phyloP scores from a whole-genome alignment of 2,797 vertebrate genomes.

The Lepus townsendii region DNA sequence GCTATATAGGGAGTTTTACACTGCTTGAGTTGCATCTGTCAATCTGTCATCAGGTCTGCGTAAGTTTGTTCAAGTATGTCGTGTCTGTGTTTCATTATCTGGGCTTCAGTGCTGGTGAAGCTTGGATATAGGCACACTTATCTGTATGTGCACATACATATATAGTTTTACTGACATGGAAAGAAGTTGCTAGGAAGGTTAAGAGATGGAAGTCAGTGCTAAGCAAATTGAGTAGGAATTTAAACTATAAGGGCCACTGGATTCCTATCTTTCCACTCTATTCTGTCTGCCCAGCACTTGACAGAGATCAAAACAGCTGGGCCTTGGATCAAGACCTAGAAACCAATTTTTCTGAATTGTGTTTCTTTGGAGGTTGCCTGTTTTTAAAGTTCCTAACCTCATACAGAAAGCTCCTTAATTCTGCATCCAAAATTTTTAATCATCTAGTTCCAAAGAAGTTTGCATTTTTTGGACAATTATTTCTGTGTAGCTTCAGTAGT shows the following conservation, averaged over 20 bases:
- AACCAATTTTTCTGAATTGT: conserved; percentile 18
- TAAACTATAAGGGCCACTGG: neutral
- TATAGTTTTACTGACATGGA: neutral
- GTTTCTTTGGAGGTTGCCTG: neutral
- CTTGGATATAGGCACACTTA: neutral
- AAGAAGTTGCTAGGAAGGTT: neutral
- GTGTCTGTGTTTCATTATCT: neutral
- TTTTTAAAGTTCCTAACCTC: neutral
- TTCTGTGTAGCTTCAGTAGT: conserved; percentile 3
- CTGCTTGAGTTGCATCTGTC: neutral
- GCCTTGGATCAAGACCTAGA: neutral
- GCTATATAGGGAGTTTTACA: neutral
- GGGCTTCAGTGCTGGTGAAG: neutral
- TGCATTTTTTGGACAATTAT: neutral
- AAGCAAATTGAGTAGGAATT: neutral
- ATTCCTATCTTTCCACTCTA: neutral
- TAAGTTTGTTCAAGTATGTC: neutral
- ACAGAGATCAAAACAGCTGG: neutral
- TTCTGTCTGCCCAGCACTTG: neutral
- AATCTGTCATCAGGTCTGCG: neutral
- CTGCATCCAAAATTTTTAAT: neutral
- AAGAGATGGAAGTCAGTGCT: neutral
- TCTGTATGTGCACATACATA: neutral
- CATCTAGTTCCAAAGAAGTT: neutral
- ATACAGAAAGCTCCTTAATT: conserved; percentile 2